Base-by-base conservation (phyloP, 1,140 invertebrate species). In the Sesamia nonagrioides region DNA sequence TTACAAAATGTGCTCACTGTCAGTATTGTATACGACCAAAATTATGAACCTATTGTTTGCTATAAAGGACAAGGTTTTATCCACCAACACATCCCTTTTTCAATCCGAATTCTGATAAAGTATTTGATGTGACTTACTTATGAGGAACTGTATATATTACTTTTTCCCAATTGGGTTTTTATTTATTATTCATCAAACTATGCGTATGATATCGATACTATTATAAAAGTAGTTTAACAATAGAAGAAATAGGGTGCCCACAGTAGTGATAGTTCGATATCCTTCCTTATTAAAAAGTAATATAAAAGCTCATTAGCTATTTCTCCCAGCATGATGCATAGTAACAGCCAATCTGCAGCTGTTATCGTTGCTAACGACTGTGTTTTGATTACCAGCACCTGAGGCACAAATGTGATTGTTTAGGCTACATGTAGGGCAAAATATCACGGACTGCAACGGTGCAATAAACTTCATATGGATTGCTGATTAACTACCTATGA, bases 381-480 rank as follows among this genome's bases (percentile, higher is more conserved):
- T 85, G 84, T 88, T 90, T 81, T 88, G 86, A 88, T 91, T 88
- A 88, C 76, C 18, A 84, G 79, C 89, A 92, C 89, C 89, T 93
- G 88, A 86, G 66, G 52, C 79, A 77, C 84, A 86, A 78, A 88
- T 88, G 89, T 79, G 84, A 85, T 84, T 87, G 85, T 82, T 80
- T 63, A 84, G 54, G 68, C 61, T 66, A 54, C 68, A 79, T 81
- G 45, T 56, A 63, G 73, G 56, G 48, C 77, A 71, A 77, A 78
- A 82, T 77, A 84, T 86, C 84, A 89, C 86, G 83, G 82, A 86
- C 63, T 87, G 85, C 87, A 84, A 85, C 83, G 78, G 85, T 86
- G 87, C 85, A 60, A 37, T 45, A 71, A 71, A 71, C 50, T 69
- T 40, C 76, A 66, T 63, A 69, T 60, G 27, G 35, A 40, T 33